Evolutionary conservation across 2,113 vertebrate species (phyloP), one percentile per base, ranked within the genome.

Genomic region (Chaetodon trifascialis): DNA sequence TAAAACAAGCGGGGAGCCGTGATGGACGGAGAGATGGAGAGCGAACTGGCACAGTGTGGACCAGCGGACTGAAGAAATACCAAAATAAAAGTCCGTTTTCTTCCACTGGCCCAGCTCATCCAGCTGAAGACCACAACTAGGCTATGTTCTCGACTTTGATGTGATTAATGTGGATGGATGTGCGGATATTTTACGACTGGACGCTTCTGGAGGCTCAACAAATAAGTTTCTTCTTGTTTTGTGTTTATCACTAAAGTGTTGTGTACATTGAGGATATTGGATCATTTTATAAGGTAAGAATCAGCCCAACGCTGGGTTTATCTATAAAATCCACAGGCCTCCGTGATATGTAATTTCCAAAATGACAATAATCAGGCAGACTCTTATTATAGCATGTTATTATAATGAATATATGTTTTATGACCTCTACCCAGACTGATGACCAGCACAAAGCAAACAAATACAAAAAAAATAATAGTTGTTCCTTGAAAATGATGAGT

Each of bases 241-340:
- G 82, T 62, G 51, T 47, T 2, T 15, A 4, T 51, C 49, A 82
- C 7, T 73, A 4, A 73, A 72, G 38, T 76, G 34, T 70, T 47
- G 44, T 42, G 44, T 73, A 30, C 9, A 42, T 11, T 54, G 65
- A 65, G 44, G 76, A 86, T 49, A 4, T 42, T 34, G 64, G 49
- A 82, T 62, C 72, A 59, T 71, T 62, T 30, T 65, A 7, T 44
- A 69, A 88, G 90, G 88, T 92, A 90, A 84, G 88, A 75, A 21
- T 55, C 17, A 30, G 9, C 44, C 7, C 58, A 38, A 15, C 14
- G 12, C 34, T 51, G 21, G 30, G 21, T 14, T 12, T 71, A 15
- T 34, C 11, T 67, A 54, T 34, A 6, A 64, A 49, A 73, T 34
- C n/a, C 34, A n/a, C 25, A 73, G 56, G 42, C 59, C 49, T 56